Evolutionary conservation across 2,797 vertebrate genomes (phyloP), one percentile per base, ranked within the genome.

Genomic region (Halcyon chelicuti): DNA sequence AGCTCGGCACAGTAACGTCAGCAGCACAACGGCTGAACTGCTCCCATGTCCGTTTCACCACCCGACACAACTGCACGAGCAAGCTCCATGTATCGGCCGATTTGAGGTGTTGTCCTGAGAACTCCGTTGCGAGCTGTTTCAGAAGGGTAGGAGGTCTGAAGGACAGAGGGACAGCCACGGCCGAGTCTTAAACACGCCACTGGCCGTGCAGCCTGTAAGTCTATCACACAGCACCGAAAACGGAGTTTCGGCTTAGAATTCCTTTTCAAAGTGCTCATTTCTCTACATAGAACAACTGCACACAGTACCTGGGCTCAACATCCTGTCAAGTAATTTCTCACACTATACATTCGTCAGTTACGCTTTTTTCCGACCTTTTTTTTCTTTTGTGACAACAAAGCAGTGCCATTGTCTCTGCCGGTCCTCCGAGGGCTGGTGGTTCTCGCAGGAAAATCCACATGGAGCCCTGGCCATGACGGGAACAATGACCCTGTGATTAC

Each of bases 61-160:
- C n/a, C 28, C 3, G 29, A 2, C 35, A 1, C n/a, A 9, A 10
- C 20, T 5, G 22, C 58, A 7, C 26, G 1, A 22, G 42, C 33
- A 0, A 29, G n/a, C 46, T 20, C 46, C 22, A 0, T 3, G 57
- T 7, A 11, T 3, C 3, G 28, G 9, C 44, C 11, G 0, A 2
- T 9, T 6, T 6, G 14, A 31, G 31, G 16, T 4, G 37, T 12
- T 57, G 20, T 40, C 57, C 14, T 33, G 49, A 44, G 44, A 86
- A 7, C 54, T 21, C 42, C 29, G 0, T 5, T 35, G 52, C 20
- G 23, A 13, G 39, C 31, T 71, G 4, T 49, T 60, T 46, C 44
- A 20, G 3, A 83, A 60, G 52, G 22, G 4, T 2, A 4, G 65
- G 55, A 63, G 33, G 9, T 62, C 52, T 23, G n/a, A 65, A 60